Base-by-base conservation (phyloP, 2,797 vertebrate genomes). In the Percopsis omiscomaycus region DNA sequence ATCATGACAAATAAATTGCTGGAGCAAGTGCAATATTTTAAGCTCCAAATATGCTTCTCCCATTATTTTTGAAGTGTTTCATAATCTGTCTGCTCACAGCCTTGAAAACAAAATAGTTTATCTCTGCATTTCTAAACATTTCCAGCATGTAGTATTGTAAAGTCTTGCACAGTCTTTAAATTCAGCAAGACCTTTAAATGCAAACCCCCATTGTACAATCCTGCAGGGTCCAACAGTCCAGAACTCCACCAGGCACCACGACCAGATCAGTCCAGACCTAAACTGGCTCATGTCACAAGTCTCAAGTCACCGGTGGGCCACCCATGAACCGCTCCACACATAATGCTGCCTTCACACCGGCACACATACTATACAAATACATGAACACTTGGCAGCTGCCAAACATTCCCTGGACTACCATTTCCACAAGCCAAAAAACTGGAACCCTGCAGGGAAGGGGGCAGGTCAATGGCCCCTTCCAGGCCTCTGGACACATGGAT, bases 191-290 rank as follows among this genome's bases (percentile, higher is more conserved):
- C 60, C 53, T 54, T 12, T 11, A 73, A 69, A 69, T 27, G 50
- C 69, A 76, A 66, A 69, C 22, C 51, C 30, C 66, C 72, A 69
- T 77, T 79, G 67, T 75, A 69, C 82, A 75, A 56, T 53, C 54
- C 55, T 29, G 46, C 29, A 45, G 58, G 6, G 57, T 51, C 61
- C 55, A 42, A 45, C 22, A 61, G 27, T 58, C 63, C 64, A 74
- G 73, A 79, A 64, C 74, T 48, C 49, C 65, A 49, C 73, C 66
- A 72, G 55, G 16, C 42, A 27, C 29, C 30, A 44, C 55, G 71
- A 66, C 47, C 59, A 71, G 68, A 70, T 61, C 49, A 1, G 14
- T 73, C 50, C 55, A 48, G 16, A 47, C 71, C 59, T 73, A 74
- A 80, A 64, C 59, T 16, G 22, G 51, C 71, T 77, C 1, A 51